phyloP scores from a whole-genome alignment of 53 echinoderm and acorn worm genomes.

The Hippasteria phrygiana region DNA sequence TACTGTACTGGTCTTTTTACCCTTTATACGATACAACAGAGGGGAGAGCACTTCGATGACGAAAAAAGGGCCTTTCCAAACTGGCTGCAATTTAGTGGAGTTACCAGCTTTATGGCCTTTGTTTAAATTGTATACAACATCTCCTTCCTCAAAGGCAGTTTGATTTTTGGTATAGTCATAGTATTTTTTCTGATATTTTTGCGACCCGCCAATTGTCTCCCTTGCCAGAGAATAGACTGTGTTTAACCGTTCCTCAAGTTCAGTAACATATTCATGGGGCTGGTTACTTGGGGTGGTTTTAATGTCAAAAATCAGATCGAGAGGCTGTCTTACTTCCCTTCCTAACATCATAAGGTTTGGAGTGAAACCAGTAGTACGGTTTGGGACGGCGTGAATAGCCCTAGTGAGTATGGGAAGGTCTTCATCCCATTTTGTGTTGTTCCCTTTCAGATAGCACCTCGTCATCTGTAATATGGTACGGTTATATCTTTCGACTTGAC shows the following conservation, averaged over 20 bases:
- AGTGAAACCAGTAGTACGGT: conserved; percentile 63
- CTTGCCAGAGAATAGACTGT: neutral
- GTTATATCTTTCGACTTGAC: conserved; percentile 80
- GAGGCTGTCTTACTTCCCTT: conserved; percentile 60
- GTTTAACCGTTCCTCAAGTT: neutral
- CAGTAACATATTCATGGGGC: neutral
- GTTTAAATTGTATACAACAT: conserved; percentile 13
- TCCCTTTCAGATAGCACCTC: conserved; percentile 62
- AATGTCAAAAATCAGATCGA: conserved; percentile 15
- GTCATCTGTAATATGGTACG: conserved; percentile 70
- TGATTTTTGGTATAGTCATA: conserved; percentile 14
- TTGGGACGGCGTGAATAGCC: conserved; percentile 55
- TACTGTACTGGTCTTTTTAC: neutral
- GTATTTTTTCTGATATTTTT: conserved; percentile 22
- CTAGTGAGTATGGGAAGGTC: conserved; percentile 72
- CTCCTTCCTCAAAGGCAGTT: neutral
- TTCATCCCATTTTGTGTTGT: conserved; percentile 70
- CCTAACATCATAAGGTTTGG: conserved; percentile 77
- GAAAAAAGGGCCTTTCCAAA: conserved; percentile 19
- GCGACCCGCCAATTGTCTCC: neutral
- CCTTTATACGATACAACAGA: neutral
- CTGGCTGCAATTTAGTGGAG: neutral
- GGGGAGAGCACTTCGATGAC: neutral
- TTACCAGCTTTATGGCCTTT: neutral
- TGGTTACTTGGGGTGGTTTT: neutral